Evolutionary conservation across 2,888 invertebrate genomes (phyloP).

Genomic region (Reticulitermes lucifugus): DNA sequence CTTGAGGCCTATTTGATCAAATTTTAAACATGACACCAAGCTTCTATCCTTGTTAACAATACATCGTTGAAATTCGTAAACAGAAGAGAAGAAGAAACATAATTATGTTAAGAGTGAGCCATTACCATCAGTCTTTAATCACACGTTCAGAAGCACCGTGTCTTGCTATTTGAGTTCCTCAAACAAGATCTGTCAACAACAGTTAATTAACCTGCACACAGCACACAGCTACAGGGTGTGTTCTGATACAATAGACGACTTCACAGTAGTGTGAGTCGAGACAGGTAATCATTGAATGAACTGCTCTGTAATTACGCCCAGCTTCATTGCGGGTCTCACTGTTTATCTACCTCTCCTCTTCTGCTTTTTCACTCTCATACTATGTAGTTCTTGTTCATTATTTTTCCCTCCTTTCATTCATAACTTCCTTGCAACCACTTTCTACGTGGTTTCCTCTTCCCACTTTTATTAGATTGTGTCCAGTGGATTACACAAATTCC

Average conservation of each 20-base stretch:
- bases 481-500: no score
- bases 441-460: no score
- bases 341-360: no score
- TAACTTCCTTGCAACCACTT: no score
- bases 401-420: no score
- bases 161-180: constrained; percentile 1
- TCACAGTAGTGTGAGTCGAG: neutral
- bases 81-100: neutral
- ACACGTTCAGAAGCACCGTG: neutral
- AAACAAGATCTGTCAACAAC: neutral
- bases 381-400: no score
- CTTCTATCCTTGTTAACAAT: neutral
- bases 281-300: no score
- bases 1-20: neutral
- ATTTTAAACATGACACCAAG: neutral
- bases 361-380: no score
- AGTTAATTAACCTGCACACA: constrained; percentile 12
- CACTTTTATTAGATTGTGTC: no score
- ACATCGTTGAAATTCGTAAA: neutral
- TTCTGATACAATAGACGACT: neutral
- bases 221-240: neutral
- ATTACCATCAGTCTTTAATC: neutral
- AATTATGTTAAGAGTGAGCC: neutral
- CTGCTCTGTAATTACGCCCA: no score
- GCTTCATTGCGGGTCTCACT: no score